Evolutionary conservation across 2,797 vertebrate genomes (phyloP), one percentile per base, ranked within the genome.

Genomic region (Pelobates cultripes): DNA sequence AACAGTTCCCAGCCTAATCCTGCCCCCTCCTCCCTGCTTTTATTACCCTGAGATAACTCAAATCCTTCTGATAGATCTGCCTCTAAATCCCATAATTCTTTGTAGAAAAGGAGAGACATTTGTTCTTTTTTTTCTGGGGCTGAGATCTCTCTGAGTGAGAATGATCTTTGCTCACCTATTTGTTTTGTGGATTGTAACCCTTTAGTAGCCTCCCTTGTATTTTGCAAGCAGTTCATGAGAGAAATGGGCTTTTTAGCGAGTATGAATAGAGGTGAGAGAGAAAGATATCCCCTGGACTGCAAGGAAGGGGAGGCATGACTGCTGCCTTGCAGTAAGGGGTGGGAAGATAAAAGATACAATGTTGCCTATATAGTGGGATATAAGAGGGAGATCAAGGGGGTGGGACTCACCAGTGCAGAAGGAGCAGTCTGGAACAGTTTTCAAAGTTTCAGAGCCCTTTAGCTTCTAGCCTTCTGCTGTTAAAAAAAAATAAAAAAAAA

Each of bases 11-110:
- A 40, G 40, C 47, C 13, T 84, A 84, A 84, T 84, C 82, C 82
- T 80, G 7, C 77, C 77, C 81, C 82, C 82, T 79, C 73, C 77
- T 72, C 63, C 57, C 69, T 51, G 44, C 67, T 79, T 75, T 87
- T 90, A 92, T 91, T 82, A 78, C 84, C 89, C 88, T 78, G 88
- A 89, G 93, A 92, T 93, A 93, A 92, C 90, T 88, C 86, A 87
- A 87, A 91, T 93, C 94, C 95, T 93, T 94, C 90, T 79, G 82
- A 84, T 84, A 84, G 82, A 84, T 84, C 82, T 75, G 92, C 93
- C 92, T 92, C 92, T 92, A 97, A 99, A 99, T 98, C 97, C 96
- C 93, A 92, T 98, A 98, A 99, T 98, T 97, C 97, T 93, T 92
- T 93, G 85, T 94, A 95, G 95, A 96, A 96, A 95, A 94, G 91